A percentile compares a stretch with the other conserved stretches of the same genome.
Evolutionary conservation across 2,113 vertebrate genomes (phyloP).

Genomic region (Cephalopterus ornatus): DNA sequence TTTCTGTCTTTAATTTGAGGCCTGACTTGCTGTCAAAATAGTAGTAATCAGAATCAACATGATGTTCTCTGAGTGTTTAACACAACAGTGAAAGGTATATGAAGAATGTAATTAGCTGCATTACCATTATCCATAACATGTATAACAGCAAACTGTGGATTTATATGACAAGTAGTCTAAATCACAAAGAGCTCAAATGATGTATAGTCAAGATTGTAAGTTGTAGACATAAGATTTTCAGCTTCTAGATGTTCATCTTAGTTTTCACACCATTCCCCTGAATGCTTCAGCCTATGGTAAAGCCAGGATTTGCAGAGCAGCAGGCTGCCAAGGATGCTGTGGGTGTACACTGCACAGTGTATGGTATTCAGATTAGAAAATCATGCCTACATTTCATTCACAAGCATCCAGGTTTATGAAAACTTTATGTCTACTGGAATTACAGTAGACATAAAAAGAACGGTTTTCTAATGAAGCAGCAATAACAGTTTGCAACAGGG

Average conservation of each 20-base stretch:
- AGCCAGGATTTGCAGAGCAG: conserved; percentile 23
- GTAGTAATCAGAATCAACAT: neutral
- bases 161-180: neutral
- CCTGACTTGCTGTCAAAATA: neutral
- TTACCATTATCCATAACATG: neutral
- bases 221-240: neutral
- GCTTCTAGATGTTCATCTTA: neutral
- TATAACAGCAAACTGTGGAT: neutral
- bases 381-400: conserved; percentile 48
- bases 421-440: neutral
- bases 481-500: neutral
- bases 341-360: neutral
- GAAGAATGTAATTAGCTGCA: neutral
- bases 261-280: neutral
- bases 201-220: neutral
- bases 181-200: neutral
- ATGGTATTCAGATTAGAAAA: neutral
- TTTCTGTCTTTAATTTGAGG: neutral
- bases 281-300: neutral
- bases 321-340: neutral
- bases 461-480: conserved; percentile 23
- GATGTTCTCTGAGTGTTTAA: neutral
- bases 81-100: neutral
- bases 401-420: conserved; percentile 39
- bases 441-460: conserved; percentile 6